Evolutionary conservation across 2,113 vertebrate species (phyloP), one percentile per base, ranked within the genome.

Genomic region (Oophaga pumilio): DNA sequence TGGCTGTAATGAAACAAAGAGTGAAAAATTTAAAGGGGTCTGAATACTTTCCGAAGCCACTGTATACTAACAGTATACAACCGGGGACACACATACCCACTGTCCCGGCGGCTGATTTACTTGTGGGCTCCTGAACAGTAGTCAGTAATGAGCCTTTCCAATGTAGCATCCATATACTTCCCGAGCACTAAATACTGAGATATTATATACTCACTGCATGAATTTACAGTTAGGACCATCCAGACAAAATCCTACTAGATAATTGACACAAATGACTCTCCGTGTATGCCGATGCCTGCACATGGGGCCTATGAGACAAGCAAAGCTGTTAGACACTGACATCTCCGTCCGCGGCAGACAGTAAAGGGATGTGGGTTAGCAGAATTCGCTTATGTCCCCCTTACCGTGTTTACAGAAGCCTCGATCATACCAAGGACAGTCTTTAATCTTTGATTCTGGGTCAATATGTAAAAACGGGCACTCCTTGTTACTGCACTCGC

Each of bases 401-500:
- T 71, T 94, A 99, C 98, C 98, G 0, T 99, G 98, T 91, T 99
- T 99, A 90, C 98, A 99, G 94, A 99, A 99, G 87, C 98, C 98
- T 88, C 98, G 93, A 92, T 99, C 98, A 28, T 99, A 99, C 98
- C 98, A 99, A 64, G 98, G 98, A 90, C 98, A 99, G 92, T 99
- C 98, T 95, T 99, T 99, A 92, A 99, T 99, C 95, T 99, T 99
- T 28, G 98, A 99, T 90, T 99, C 98, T 0, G 98, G 98, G 91
- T 99, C 98, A 13, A 99, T 99, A 93, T 99, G 98, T 87, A 99
- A 94, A 92, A 99, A 99, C 0, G 98, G 98, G 86, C 98, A 99
- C 91, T 99, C 98, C 92, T 99, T 99, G 94, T 99, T 99, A 95
- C 98, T 99, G 91, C 98, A 99, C 90, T 99, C 98, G 20, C 98